Evolutionary conservation across 2,797 vertebrate species (phyloP).

Genomic region (Rhinoraja longicauda): DNA sequence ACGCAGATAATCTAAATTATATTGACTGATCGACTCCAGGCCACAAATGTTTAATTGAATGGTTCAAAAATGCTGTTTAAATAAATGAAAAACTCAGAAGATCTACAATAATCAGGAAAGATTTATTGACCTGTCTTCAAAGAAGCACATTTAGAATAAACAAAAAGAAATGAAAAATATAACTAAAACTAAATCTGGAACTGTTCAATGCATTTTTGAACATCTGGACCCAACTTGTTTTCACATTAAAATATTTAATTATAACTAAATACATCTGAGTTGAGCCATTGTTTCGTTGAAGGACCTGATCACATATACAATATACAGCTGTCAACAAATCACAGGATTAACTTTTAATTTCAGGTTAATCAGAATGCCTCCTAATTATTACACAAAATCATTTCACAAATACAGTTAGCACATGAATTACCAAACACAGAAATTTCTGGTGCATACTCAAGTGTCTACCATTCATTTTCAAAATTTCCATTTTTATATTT

Average conservation of each 20-base stretch:
- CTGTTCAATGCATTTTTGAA: conserved; percentile 24
- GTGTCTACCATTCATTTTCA: conserved; percentile 30
- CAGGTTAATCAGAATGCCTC: conserved; percentile 26
- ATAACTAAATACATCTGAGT: conserved; percentile 21
- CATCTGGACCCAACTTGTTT: conserved; percentile 1
- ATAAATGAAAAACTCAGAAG: background rate
- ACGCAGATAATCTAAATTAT: background rate
- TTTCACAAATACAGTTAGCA: conserved; percentile 13
- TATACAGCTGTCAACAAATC: conserved; percentile 32
- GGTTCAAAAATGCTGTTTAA: background rate
- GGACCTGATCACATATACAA: conserved; percentile 35
- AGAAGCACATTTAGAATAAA: conserved; percentile 6
- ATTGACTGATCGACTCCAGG: background rate
- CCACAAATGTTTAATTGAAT: background rate
- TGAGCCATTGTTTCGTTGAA: conserved; percentile 28
- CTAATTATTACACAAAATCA: conserved; percentile 35
- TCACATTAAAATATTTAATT: conserved; percentile 33
- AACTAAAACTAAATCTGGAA: conserved; percentile 27
- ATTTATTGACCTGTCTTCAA: conserved; percentile 30
- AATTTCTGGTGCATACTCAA: background rate
- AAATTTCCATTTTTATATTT: conserved; percentile 12
- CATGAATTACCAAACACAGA: conserved; percentile 34
- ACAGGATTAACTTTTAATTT: conserved; percentile 4
- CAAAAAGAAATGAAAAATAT: background rate
- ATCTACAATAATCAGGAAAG: conserved; percentile 6